phyloP scores from a whole-genome alignment of 1,140 invertebrate species.

The Spodoptera litura region DNA sequence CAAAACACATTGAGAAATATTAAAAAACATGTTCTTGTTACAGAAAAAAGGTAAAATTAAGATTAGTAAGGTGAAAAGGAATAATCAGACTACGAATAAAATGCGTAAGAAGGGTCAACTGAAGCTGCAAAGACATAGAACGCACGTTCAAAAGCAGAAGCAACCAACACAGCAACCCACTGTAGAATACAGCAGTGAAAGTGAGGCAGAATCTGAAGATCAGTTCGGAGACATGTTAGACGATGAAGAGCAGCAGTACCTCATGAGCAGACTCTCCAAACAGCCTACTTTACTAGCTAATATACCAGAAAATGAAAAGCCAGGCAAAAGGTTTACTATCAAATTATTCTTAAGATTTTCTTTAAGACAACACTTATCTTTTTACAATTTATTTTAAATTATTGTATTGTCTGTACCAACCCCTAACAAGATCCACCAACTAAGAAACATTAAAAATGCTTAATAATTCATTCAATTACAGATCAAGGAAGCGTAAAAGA shows the following conservation, averaged over 20 bases:
- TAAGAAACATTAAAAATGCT: no score
- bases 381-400: no score
- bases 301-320: slow-evolving; percentile 70
- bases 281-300: slow-evolving; percentile 76
- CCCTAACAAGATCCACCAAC: no score
- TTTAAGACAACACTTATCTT: no score
- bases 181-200: slow-evolving; percentile 74
- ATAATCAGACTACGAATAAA: slow-evolving; percentile 88
- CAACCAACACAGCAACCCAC: slow-evolving; percentile 56
- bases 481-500: slow-evolving; percentile 67
- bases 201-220: slow-evolving; percentile 78
- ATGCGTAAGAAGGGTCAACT: slow-evolving; percentile 88
- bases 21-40: slow-evolving; percentile 47
- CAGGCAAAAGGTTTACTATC: slow-evolving; percentile 30
- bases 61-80: slow-evolving; percentile 88
- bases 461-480: background rate
- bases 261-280: slow-evolving; percentile 83
- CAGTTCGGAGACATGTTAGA: slow-evolving; percentile 88
- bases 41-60: slow-evolving; percentile 86
- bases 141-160: slow-evolving; percentile 82
- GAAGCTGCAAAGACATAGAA: slow-evolving; percentile 83
- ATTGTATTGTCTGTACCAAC: no score
- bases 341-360: no score
- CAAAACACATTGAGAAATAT: background rate
- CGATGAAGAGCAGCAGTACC: slow-evolving; percentile 88